Base-by-base conservation (phyloP, 2,113 vertebrate species). In the Gavialis gangeticus region DNA sequence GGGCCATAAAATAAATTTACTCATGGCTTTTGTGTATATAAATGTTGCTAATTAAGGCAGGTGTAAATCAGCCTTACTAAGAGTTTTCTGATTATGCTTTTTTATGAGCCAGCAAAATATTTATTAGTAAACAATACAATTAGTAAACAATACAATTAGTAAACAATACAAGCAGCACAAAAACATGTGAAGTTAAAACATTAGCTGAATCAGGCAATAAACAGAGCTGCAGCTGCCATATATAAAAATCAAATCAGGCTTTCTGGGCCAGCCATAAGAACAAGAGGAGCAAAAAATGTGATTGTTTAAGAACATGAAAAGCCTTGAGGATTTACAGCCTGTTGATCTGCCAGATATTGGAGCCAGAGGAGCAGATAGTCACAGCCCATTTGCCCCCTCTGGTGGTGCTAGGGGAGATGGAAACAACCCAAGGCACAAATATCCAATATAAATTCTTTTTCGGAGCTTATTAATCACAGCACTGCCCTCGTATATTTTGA, bases 351-450 rank as follows among this genome's bases (percentile, higher is more conserved):
- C 79, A 46, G 14, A 79, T 57, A 81, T 4, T 73, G 30, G 37
- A 63, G 73, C 54, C 59, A 76, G 56, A 85, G 54, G 16, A 92
- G 63, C 30, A 87, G 54, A 59, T 60, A 63, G 81, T 96, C 75
- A 79, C 63, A 91, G 67, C 30, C 78, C 30, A 11, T 94, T 91
- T 85, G 57, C 59, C 54, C 30, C 56, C 54, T 89, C 30, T 85
- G 22, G 85, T 73, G 83, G 75, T 69, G 59, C 59, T 85, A 13
- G 30, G 87, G 28, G 28, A 83, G 12, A 34, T 34, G 79, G 59
- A 90, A 77, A 57, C 67, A 90, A 93, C 83, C 24, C 30, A 85
- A 94, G 24, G 19, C 24, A 94, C 79, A 97, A 94, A 87, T 75
- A 87, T 0, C 59, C 37, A 94, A 90, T 85, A 66, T n/a, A 90